Percentiles rank a stretch among this genome's conserved stretches.
Evolutionary conservation across 2,113 vertebrate genomes (phyloP).

Genomic region (Athene cunicularia): DNA sequence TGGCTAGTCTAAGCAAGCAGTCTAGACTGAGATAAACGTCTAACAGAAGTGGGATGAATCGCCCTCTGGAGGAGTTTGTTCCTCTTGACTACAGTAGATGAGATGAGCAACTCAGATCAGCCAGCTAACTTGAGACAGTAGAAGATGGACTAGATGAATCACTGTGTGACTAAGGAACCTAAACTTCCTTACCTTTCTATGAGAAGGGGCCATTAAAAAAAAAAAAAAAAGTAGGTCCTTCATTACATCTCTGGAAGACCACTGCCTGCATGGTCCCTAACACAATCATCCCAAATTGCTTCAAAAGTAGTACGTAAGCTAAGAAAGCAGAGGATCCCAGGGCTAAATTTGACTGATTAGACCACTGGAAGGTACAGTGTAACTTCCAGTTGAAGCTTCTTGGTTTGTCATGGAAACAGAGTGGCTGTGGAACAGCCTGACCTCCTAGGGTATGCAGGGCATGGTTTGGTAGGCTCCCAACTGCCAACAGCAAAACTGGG

Average conservation of each 20-base stretch:
- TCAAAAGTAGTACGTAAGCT: neutral
- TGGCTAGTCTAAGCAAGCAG: slow-evolving; percentile 4
- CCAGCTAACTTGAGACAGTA: neutral
- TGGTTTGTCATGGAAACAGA: neutral
- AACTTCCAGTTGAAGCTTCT: neutral
- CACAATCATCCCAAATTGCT: neutral
- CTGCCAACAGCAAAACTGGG: neutral
- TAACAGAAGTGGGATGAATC: slow-evolving; percentile 5
- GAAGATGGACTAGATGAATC: slow-evolving; percentile 32
- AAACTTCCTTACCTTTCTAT: neutral
- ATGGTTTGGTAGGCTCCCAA: neutral
- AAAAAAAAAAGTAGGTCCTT: neutral
- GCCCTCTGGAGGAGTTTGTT: slow-evolving; percentile 19
- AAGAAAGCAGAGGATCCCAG: neutral
- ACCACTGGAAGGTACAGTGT: neutral
- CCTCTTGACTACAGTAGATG: slow-evolving; percentile 23
- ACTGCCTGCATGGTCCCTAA: neutral
- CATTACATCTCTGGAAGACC: neutral
- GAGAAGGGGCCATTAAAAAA: neutral
- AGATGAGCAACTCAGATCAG: neutral
- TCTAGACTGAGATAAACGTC: neutral
- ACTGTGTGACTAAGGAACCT: slow-evolving; percentile 27
- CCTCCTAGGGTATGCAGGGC: neutral
- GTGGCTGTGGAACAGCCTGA: neutral
- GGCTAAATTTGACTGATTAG: neutral